These are phyloP conservation scores for Aspidiotus destructor DNA, from an alignment of 2,888 invertebrate genomes.

Conservation along the genomic window DNA sequence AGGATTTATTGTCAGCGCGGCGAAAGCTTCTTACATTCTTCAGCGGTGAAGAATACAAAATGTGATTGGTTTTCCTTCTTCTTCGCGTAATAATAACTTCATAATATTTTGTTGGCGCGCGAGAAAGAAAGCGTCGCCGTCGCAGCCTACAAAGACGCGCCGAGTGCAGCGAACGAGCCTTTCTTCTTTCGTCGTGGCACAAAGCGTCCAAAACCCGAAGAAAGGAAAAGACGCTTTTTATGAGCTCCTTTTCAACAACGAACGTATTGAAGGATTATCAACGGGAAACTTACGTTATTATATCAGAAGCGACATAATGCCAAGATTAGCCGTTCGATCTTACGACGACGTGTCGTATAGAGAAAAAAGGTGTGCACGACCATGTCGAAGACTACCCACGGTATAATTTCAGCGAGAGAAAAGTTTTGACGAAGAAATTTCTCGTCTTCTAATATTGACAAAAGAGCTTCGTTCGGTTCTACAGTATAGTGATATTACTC, in stretches of 20 bases:
- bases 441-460: too few relatives aligned
- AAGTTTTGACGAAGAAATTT: too few relatives aligned
- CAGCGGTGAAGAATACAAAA: conserved; percentile 22
- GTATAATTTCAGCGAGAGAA: too few relatives aligned
- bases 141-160: not conserved
- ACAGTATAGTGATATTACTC: too few relatives aligned
- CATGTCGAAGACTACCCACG: too few relatives aligned
- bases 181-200: not conserved
- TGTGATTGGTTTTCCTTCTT: conserved; percentile 19
- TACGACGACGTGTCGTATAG: conserved; percentile 23
- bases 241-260: conserved; percentile 26
- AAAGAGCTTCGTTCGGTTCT: too few relatives aligned
- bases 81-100: conserved; percentile 16
- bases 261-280: conserved; percentile 27
- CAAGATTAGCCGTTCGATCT: conserved; percentile 30
- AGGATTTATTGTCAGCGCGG: not conserved
- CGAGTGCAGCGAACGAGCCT: not conserved
- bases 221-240: conserved; percentile 27
- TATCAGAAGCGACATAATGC: conserved; percentile 30
- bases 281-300: conserved; percentile 14
- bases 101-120: not conserved
- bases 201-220: conserved; percentile 2
- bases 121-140: not conserved
- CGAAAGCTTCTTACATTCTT: conserved; percentile 23
- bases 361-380: too few relatives aligned